Evolutionary conservation across 1,140 invertebrate species (phyloP), one percentile per base, ranked within the genome.

Genomic region (Acromyrmex echinatior): DNA sequence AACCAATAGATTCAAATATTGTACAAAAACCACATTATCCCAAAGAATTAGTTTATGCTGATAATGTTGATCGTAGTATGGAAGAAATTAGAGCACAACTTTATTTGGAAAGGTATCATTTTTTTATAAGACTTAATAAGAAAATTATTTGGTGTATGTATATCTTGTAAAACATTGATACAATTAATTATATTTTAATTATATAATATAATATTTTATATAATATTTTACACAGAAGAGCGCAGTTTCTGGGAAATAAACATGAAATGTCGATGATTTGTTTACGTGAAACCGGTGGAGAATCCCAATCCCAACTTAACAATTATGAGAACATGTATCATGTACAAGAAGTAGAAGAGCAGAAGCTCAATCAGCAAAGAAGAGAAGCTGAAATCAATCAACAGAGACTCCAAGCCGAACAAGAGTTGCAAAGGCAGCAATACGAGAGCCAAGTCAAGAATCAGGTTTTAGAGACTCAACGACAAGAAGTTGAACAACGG

Each of bases 1-100:
- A 97, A 92, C 96, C 96, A 71, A 94, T 95, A 81, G 96, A 97
- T 93, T 92, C 96, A 87, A 96, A 95, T 71, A 96, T 96, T 94
- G 96, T 96, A 80, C 94, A 96, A 65, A 97, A 92, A 84, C 87
- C 92, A 66, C 93, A 94, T 85, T 95, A 95, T 92, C 94, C 94
- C 90, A 94, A 95, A 93, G 93, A 95, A 68, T 92, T 95, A 92
- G 97, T 97, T 85, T 97, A 97, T 94, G 94, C 95, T 85, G 96
- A 96, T 91, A 96, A 96, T 90, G 95, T 93, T 78, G 97, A 97
- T 95, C 96, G 95, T 92, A 97, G 97, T 93, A 96, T 97, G 94
- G 97, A 97, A 94, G 96, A 97, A 95, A 96, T 97, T 80, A 95
- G 96, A 92, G 95, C 96, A 77, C 94, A 95, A 28, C 76, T 79